Evolutionary conservation across 2,113 vertebrate genomes (phyloP).

Genomic region (Takifugu bimaculatus): DNA sequence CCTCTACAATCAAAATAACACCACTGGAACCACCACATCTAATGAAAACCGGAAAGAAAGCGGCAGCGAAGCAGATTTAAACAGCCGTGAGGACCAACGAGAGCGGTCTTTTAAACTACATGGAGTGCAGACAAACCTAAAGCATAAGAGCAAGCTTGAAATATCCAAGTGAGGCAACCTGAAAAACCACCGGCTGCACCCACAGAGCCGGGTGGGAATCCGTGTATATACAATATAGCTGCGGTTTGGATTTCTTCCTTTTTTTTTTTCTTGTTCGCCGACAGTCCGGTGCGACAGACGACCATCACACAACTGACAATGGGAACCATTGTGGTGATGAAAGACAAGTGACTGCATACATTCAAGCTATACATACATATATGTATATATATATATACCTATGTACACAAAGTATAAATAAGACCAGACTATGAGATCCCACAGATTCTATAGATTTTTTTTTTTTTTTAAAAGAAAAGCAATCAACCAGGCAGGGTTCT

Average conservation of each 20-base stretch:
- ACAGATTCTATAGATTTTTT: conserved; percentile 56
- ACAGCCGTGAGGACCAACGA: conserved; percentile 28
- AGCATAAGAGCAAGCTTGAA: conserved; percentile 69
- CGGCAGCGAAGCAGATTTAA: conserved; percentile 14
- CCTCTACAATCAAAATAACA: conserved; percentile 83
- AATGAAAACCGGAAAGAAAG: conserved; percentile 5
- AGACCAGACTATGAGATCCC: conserved; percentile 67
- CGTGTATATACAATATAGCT: conserved; percentile 62
- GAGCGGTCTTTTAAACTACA: conserved; percentile 31
- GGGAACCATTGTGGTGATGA: conserved; percentile 56
- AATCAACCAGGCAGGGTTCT: conserved; percentile 40
- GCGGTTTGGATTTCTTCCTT: not conserved
- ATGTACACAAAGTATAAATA: conserved; percentile 79
- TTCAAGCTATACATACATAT: conserved; percentile 73
- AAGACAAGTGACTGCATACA: conserved; percentile 62
- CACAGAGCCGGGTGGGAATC: conserved; percentile 35
- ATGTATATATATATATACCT: conserved; percentile 69
- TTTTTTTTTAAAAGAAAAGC: conserved; percentile 37
- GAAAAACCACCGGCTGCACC: conserved; percentile 41
- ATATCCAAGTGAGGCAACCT: conserved; percentile 35
- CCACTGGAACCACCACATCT: conserved; percentile 20
- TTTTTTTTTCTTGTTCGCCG: conserved; percentile 6
- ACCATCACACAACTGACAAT: conserved; percentile 14
- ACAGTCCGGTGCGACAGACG: conserved; percentile 16
- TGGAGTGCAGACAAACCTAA: conserved; percentile 70